Evolutionary conservation across 2,113 vertebrate species (phyloP).

Genomic region (Strix uralensis): DNA sequence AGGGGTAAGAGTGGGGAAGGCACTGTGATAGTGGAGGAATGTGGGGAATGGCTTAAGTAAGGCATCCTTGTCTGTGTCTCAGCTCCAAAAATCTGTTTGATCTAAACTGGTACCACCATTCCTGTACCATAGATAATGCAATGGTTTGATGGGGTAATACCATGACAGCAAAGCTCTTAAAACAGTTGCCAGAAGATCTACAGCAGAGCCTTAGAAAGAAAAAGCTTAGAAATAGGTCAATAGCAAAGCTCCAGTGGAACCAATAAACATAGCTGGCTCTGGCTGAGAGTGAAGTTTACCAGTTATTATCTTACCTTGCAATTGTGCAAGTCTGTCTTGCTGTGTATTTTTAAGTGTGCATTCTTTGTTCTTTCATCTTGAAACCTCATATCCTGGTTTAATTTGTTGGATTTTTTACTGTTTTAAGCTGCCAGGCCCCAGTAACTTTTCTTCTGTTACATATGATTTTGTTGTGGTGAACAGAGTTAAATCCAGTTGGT

Average conservation of each 20-base stretch:
- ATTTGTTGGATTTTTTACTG: not conserved
- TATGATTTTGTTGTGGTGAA: no score
- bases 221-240: not conserved
- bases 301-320: not conserved
- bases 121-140: not conserved
- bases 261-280: not conserved
- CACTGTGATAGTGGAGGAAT: not conserved
- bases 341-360: not conserved
- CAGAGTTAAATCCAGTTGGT: no score
- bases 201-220: not conserved
- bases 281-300: not conserved
- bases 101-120: not conserved
- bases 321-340: not conserved
- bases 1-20: not conserved
- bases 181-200: not conserved
- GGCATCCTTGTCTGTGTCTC: not conserved
- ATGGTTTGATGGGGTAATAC: not conserved
- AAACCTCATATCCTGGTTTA: not conserved
- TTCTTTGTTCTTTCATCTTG: not conserved
- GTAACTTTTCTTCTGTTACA: not conserved
- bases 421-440: not conserved
- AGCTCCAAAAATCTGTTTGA: not conserved
- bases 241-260: not conserved
- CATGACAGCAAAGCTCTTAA: not conserved
- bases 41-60: not conserved